Percentiles rank a stretch among this genome's conserved stretches.
Evolutionary conservation across 2,113 vertebrate species (phyloP).

Genomic region (Xenopus borealis): DNA sequence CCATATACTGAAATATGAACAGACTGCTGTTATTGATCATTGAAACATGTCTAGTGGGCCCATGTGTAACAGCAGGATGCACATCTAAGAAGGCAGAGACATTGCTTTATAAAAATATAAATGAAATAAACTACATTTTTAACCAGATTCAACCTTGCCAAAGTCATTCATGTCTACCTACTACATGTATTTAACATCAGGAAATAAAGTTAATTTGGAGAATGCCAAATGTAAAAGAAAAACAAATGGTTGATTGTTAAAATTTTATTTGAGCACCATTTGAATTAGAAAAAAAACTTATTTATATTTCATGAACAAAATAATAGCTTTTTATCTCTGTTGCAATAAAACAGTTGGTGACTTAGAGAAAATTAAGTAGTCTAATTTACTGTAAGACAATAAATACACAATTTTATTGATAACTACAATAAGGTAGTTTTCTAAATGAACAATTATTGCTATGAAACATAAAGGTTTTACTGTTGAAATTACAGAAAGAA

Average conservation of each 20-base stretch:
- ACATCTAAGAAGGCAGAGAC: no score
- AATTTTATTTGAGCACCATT: constrained; percentile 12
- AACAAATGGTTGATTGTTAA: neutral
- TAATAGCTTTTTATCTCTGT: constrained; percentile 37
- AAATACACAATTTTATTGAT: constrained; percentile 63
- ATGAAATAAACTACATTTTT: no score
- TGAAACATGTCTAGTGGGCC: no score
- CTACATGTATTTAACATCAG: no score
- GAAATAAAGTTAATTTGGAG: no score
- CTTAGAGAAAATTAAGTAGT: constrained; percentile 39
- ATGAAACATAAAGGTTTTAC: constrained; percentile 48
- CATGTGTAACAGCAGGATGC: no score
- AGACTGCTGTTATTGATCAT: no score
- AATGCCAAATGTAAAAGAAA: neutral
- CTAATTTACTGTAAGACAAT: constrained; percentile 55
- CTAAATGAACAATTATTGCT: constrained; percentile 62
- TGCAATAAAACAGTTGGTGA: constrained; percentile 35
- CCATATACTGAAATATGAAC: no score
- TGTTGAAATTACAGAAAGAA: constrained; percentile 1
- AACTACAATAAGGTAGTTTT: constrained; percentile 69
- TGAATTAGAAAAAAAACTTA: constrained; percentile 15
- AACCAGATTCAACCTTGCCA: no score
- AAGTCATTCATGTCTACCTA: no score
- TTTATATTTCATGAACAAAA: constrained; percentile 32
- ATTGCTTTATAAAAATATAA: no score